Base-by-base conservation (phyloP, 2,888 invertebrate species). In the Trichogramma evanescens region DNA sequence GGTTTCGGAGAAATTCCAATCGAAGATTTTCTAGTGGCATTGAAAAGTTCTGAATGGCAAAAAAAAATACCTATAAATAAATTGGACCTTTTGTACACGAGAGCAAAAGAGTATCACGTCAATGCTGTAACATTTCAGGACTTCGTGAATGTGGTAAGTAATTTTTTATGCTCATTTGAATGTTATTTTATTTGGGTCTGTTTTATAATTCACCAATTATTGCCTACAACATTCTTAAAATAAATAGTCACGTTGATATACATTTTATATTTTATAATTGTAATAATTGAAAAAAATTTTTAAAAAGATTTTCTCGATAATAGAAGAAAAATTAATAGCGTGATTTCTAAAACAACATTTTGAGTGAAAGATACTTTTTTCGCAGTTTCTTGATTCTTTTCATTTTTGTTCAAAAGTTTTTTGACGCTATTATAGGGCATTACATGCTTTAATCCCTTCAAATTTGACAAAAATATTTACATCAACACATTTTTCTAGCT, bases 1-100 rank as follows among this genome's bases (percentile, higher is more conserved):
- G 94, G 94, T 49, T 94, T 93, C 74, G 94, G 94, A 7, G 93
- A 94, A 81, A 93, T 94, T 72, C 90, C 90, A 50, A 89, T 93
- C 84, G 85, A 87, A 56, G 92, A 93, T 75, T 91, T 94, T 77
- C 75, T 91, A 68, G 81, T 84, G 69, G 91, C 90, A 13, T 82
- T 94, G 69, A 85, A 84, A 72, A 86, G 88, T 66, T 82, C 87
- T n/a, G 90, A 91, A 73, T 89, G 91, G 80, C 82, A 84, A 73
- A 82, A 86, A 66, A 88, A 88, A 78, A 86, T 91, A 75, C 86
- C 88, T 69, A 81, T 84, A 64, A 87, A 88, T 72, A 90, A 90
- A 79, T 83, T 87, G 68, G 89, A 89, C 78, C 85, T 87, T 69
- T 78, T 78, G 62, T 63, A 71, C 42, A 63, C 68, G 13, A 69